phyloP scores from a whole-genome alignment of 2,797 vertebrate genomes.

The Anguilla pacifica region DNA sequence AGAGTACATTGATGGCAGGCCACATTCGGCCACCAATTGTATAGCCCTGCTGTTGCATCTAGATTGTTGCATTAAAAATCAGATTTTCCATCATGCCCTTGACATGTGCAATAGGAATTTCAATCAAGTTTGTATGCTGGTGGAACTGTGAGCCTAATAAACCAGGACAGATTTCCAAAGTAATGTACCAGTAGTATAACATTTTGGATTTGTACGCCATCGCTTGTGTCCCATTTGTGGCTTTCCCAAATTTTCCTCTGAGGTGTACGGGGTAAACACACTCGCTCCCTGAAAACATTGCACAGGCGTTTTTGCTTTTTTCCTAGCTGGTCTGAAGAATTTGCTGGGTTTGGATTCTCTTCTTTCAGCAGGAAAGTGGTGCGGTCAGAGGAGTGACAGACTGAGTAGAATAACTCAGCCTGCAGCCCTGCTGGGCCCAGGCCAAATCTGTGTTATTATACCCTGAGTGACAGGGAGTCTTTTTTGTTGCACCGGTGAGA shows the following conservation, averaged over 20 bases:
- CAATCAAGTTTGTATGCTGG: not conserved
- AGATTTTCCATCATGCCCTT: not conserved
- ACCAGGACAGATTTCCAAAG: not conserved
- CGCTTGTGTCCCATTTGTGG: not conserved
- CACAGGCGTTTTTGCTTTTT: not conserved
- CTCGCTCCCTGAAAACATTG: not conserved
- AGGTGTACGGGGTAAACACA: not conserved
- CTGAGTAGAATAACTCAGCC: not conserved
- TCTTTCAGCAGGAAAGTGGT: constrained; percentile 20
- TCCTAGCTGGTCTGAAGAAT: not conserved
- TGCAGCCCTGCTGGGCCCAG: not conserved
- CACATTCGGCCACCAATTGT: not conserved
- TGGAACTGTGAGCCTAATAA: not conserved
- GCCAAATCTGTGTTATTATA: not conserved
- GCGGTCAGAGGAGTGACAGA: constrained; percentile 14
- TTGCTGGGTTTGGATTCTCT: constrained; percentile 16
- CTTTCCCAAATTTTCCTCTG: not conserved
- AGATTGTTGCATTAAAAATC: not conserved
- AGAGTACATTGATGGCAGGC: too few species aligned
- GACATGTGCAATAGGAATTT: not conserved
- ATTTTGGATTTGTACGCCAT: not conserved
- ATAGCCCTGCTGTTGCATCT: not conserved
- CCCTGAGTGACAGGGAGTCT: not conserved
- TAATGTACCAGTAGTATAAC: not conserved
- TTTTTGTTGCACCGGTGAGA: not conserved